Evolutionary conservation across 2,797 vertebrate genomes (phyloP).

Genomic region (Falco cherrug): DNA sequence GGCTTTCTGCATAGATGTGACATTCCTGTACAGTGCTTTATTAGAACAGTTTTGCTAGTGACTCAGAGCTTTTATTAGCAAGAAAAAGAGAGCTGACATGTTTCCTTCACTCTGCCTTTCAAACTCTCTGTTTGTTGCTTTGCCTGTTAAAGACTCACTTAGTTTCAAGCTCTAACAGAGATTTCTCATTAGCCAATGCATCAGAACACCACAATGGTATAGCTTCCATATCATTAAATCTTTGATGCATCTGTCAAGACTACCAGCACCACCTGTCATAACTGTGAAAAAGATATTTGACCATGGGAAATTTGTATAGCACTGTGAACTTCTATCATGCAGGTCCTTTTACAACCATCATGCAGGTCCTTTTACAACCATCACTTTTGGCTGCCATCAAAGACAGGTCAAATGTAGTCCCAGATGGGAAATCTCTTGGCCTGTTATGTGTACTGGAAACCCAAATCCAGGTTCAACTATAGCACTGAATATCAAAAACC

Average conservation of each 20-base stretch:
- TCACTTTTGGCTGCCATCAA: neutral
- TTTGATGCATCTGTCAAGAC: conserved; percentile 40
- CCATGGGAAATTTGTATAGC: neutral
- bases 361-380: neutral
- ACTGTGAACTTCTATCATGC: neutral
- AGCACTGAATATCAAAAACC: neutral
- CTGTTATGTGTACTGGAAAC: neutral
- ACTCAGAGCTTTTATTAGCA: neutral
- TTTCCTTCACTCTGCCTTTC: conserved; percentile 30
- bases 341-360: neutral
- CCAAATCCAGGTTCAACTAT: neutral
- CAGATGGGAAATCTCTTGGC: neutral
- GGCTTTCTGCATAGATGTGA: neutral
- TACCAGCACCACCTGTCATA: neutral
- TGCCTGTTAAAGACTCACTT: conserved; percentile 15
- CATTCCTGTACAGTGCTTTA: neutral
- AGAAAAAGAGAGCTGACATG: neutral
- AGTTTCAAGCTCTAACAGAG: conserved; percentile 45
- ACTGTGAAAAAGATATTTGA: neutral
- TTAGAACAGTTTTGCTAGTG: neutral
- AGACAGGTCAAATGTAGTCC: neutral
- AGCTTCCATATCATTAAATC: conserved; percentile 47
- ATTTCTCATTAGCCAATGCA: conserved; percentile 2
- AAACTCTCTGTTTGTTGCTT: conserved; percentile 40
- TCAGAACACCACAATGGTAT: conserved; percentile 11